phyloP scores from a whole-genome alignment of 2,113 vertebrate species.

The Oplegnathus fasciatus region DNA sequence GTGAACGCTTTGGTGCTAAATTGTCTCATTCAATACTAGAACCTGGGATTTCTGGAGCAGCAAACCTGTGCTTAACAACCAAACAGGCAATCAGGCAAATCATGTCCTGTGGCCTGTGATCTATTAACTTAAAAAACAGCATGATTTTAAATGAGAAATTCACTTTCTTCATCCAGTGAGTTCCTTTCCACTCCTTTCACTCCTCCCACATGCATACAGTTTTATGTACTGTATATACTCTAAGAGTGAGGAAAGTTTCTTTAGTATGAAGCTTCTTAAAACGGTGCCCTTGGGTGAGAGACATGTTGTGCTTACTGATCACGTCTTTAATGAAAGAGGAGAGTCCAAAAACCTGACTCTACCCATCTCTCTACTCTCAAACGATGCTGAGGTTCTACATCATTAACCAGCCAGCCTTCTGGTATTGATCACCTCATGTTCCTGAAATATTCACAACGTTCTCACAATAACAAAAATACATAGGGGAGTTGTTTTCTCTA shows the following conservation, averaged over 20 bases:
- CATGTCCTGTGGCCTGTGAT: not conserved
- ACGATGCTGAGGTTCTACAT: conserved; percentile 70
- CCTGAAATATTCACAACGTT: conserved; percentile 79
- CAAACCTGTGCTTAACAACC: not conserved
- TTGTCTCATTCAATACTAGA: not conserved
- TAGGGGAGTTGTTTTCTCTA: conserved; percentile 55
- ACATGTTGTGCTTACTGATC: conserved; percentile 79
- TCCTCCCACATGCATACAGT: conserved; percentile 26
- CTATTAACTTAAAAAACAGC: conserved; percentile 3
- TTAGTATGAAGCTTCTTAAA: conserved; percentile 62
- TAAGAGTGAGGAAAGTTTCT: conserved; percentile 63
- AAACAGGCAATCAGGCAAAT: conserved; percentile 1
- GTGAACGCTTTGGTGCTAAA: conserved; percentile 9
- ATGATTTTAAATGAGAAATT: conserved; percentile 18
- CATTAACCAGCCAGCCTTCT: conserved; percentile 78
- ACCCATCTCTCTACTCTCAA: conserved; percentile 57
- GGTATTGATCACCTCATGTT: conserved; percentile 79
- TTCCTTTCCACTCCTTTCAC: not conserved
- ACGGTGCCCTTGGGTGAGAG: conserved; percentile 69
- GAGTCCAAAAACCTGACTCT: conserved; percentile 67
- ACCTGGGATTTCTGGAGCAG: conserved; percentile 3
- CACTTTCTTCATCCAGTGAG: conserved; percentile 3
- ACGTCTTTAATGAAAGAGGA: conserved; percentile 76
- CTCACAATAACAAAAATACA: conserved; percentile 68
- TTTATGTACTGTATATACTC: conserved; percentile 40